A percentile compares a stretch with the other conserved stretches of the same genome.
Evolutionary conservation across 1,140 invertebrate genomes (phyloP).

Genomic region (Protaetia brevitarsis): DNA sequence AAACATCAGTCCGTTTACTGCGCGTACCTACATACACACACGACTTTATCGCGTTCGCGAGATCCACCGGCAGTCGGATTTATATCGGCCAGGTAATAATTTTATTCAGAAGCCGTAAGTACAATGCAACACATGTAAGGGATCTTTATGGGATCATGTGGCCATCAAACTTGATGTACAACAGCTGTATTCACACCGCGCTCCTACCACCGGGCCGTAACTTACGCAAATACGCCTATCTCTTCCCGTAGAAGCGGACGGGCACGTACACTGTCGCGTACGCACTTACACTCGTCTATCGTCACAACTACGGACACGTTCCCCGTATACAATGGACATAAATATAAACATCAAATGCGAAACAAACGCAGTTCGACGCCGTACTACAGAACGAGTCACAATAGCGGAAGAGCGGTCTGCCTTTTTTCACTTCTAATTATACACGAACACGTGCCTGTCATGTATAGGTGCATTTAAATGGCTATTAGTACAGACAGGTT

Average conservation of each 20-base stretch:
- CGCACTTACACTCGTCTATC: no score
- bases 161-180: slow-evolving; percentile 17
- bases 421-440: background rate
- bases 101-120: slow-evolving; percentile 16
- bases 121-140: slow-evolving; percentile 16
- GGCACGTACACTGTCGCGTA: background rate
- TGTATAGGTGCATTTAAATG: background rate
- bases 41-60: background rate
- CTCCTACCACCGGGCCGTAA: slow-evolving; percentile 12
- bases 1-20: background rate
- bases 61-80: slow-evolving; percentile 9
- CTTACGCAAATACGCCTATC: slow-evolving; percentile 17
- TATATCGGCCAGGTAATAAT: slow-evolving; percentile 12
- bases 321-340: background rate
- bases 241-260: background rate
- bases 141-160: slow-evolving; percentile 15
- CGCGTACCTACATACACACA: no score
- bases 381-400: background rate
- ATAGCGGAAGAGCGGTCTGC: background rate
- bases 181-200: slow-evolving; percentile 16
- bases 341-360: slow-evolving; percentile 13
- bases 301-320: background rate
- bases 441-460: background rate
- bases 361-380: background rate
- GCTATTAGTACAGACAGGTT: no score